These are phyloP conservation scores for Turritopsis rubra DNA, from an alignment of 30 jellyfish, hydroid and myxozoan genomes.

Conservation along the genomic window DNA sequence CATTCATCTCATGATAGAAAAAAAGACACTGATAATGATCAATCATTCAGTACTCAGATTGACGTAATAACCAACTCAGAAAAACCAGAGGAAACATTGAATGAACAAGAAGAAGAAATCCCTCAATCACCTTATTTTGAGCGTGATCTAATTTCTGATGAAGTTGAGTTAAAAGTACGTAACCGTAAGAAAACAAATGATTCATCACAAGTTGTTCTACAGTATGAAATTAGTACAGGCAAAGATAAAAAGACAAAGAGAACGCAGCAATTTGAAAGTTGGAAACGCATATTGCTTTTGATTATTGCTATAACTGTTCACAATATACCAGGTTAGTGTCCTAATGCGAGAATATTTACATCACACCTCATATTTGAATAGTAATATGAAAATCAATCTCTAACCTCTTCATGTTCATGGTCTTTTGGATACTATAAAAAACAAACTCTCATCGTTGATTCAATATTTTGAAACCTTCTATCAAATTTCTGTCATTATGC, in stretches of 20 bases:
- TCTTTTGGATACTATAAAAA: no score
- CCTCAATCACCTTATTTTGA: not conserved
- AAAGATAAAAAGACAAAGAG: slow-evolving; percentile 11
- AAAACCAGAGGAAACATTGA: not conserved
- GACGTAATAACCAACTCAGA: not conserved
- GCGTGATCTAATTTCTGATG: not conserved
- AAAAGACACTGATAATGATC: not conserved
- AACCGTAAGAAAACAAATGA: slow-evolving; percentile 9
- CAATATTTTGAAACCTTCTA: no score
- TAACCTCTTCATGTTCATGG: no score
- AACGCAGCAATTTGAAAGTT: slow-evolving; percentile 51
- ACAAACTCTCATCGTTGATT: no score
- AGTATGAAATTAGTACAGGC: slow-evolving; percentile 23
- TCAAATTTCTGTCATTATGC: no score
- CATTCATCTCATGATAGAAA: slow-evolving; percentile 3
- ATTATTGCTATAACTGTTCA: slow-evolving; percentile 88
- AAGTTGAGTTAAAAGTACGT: slow-evolving; percentile 15
- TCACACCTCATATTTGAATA: no score
- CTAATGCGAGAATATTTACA: no score
- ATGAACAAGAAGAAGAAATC: not conserved
- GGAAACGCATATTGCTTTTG: slow-evolving; percentile 77
- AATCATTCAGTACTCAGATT: not conserved
- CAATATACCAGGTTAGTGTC: slow-evolving; percentile 79
- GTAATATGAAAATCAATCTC: no score
- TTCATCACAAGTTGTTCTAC: slow-evolving; percentile 12